Evolutionary conservation across 1,140 invertebrate species (phyloP).

Genomic region (Campoletis sonorensis): DNA sequence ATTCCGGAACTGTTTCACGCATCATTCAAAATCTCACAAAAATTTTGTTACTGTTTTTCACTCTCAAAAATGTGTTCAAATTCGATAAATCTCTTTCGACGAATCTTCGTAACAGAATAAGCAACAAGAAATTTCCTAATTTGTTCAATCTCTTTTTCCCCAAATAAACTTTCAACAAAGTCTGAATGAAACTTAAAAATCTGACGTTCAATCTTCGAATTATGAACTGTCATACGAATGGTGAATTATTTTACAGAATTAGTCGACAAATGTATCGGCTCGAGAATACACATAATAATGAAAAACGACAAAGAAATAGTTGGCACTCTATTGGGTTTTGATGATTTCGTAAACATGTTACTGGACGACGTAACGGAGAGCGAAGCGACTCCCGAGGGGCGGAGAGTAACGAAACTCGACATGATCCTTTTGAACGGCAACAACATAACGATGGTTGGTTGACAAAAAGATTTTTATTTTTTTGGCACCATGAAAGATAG

Average conservation of each 20-base stretch:
- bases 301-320: constrained; percentile 99
- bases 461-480: constrained; percentile 30
- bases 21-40: too few relatives aligned
- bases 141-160: too few relatives aligned
- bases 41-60: too few relatives aligned
- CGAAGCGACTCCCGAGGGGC: constrained; percentile 97
- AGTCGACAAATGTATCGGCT: constrained; percentile 99
- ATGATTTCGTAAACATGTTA: constrained; percentile 99
- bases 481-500: too few relatives aligned
- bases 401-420: constrained; percentile 97
- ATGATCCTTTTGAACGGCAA: constrained; percentile 99
- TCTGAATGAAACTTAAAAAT: too few relatives aligned
- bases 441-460: constrained; percentile 96
- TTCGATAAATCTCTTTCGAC: not conserved
- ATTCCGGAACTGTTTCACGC: too few relatives aligned
- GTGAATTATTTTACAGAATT: constrained; percentile 84
- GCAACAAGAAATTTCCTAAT: too few relatives aligned
- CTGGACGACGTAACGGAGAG: constrained; percentile 95
- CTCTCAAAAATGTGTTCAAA: too few relatives aligned
- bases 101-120: too few relatives aligned
- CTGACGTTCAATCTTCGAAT: too few relatives aligned
- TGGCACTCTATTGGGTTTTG: constrained; percentile 97
- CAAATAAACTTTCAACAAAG: too few relatives aligned
- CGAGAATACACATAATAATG: constrained; percentile 99
- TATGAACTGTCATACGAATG: not conserved